A percentile compares a stretch with the other conserved stretches of the same genome.
Evolutionary conservation across 2,797 vertebrate species (phyloP).

Genomic region (Cetoscarus ocellatus): DNA sequence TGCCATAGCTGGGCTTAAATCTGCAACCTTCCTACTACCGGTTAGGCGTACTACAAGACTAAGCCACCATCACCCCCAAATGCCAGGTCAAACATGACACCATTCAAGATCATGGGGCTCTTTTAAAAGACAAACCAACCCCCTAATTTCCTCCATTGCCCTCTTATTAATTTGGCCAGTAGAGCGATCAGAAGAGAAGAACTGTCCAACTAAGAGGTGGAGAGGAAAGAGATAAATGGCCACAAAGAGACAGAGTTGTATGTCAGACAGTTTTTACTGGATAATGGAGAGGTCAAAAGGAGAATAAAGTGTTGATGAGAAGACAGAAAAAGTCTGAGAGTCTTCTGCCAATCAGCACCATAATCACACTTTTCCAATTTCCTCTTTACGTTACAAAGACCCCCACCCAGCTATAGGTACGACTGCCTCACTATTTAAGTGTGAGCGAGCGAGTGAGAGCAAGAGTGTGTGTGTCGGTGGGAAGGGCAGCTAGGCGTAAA

Average conservation of each 20-base stretch:
- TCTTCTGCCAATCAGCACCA: slow-evolving; percentile 62
- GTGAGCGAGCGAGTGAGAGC: slow-evolving; percentile 12
- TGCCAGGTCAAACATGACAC: neutral
- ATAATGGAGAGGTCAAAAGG: slow-evolving; percentile 60
- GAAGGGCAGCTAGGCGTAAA: slow-evolving; percentile 96
- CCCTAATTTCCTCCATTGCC: neutral
- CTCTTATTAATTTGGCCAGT: slow-evolving; percentile 37
- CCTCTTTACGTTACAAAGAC: slow-evolving; percentile 63
- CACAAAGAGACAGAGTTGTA: slow-evolving; percentile 23
- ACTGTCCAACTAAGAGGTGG: slow-evolving; percentile 3
- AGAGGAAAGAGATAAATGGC: slow-evolving; percentile 26
- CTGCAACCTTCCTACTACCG: too few species aligned
- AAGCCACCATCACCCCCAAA: too few species aligned
- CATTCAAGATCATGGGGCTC: neutral
- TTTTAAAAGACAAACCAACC: neutral
- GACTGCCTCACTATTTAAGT: slow-evolving; percentile 57
- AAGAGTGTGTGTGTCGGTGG: slow-evolving; percentile 70
- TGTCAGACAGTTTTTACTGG: slow-evolving; percentile 49
- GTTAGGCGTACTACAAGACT: too few species aligned
- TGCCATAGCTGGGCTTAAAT: too few species aligned
- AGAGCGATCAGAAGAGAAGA: neutral
- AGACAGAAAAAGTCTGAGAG: slow-evolving; percentile 46
- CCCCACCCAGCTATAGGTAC: slow-evolving; percentile 56
- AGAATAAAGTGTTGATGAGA: slow-evolving; percentile 61
- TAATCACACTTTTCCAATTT: slow-evolving; percentile 75